A percentile compares a stretch with the other conserved stretches of the same genome.
phyloP scores from a whole-genome alignment of 2,113 vertebrate species.

The Lynx canadensis region DNA sequence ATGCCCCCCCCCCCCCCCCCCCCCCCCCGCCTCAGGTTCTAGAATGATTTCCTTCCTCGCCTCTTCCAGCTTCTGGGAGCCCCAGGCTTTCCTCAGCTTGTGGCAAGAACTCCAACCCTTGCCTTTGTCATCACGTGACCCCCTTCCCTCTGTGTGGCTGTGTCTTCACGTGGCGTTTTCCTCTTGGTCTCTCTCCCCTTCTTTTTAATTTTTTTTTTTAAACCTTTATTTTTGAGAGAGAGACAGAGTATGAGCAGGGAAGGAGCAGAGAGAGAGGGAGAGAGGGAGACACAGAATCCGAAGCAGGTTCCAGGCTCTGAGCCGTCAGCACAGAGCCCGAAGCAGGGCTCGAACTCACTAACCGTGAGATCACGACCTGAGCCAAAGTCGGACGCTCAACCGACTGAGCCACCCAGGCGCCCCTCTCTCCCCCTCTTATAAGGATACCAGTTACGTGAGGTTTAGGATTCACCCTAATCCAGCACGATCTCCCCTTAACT shows the following conservation, averaged over 20 bases:
- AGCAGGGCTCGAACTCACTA: too few relatives aligned
- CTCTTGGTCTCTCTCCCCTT: not conserved
- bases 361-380: too few relatives aligned
- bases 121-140: not conserved
- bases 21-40: not conserved
- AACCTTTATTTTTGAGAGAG: too few relatives aligned
- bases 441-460: not conserved
- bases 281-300: too few relatives aligned
- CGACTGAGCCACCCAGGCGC: too few relatives aligned
- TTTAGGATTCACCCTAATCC: not conserved
- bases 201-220: not conserved
- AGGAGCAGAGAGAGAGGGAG: too few relatives aligned
- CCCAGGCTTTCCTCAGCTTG: accelerated
- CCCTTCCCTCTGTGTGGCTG: not conserved
- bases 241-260: too few relatives aligned
- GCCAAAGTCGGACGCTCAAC: too few relatives aligned
- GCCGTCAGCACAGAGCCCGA: too few relatives aligned
- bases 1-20: accelerated
- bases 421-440: not conserved
- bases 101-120: accelerated
- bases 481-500: not conserved
- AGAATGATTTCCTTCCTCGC: not conserved
- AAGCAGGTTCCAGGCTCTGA: too few relatives aligned
- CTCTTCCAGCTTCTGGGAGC: not conserved
- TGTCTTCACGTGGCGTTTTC: not conserved